Conservation (phyloP, 2,888 invertebrate genomes). For the Eulithis testata region DNA sequence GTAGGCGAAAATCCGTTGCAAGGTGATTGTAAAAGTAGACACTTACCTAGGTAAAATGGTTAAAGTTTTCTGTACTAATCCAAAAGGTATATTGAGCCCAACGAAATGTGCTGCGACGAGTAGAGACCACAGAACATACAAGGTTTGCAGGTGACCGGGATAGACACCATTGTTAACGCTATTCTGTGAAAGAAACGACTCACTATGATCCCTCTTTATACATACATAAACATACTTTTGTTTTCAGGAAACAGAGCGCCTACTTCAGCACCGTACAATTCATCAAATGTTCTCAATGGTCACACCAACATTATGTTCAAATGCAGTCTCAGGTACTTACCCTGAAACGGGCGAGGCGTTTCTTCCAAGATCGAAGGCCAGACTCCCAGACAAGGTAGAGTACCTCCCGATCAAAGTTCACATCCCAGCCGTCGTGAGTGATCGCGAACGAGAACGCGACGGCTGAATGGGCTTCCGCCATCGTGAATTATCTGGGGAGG, state of each 20-base stretch:
- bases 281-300: no score
- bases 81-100: conserved; percentile 92
- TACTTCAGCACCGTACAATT: no score
- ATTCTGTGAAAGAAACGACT: conserved; percentile 86
- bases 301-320: no score
- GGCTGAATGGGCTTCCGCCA: conserved; percentile 99
- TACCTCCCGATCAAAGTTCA: conserved; percentile 98
- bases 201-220: not conserved
- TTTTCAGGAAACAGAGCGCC: no score
- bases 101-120: conserved; percentile 92
- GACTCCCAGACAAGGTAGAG: conserved; percentile 97
- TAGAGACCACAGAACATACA: conserved; percentile 92
- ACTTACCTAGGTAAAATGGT: conserved; percentile 90
- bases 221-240: no score
- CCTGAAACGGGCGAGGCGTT: conserved; percentile 94
- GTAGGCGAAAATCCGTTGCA: not conserved
- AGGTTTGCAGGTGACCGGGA: conserved; percentile 96
- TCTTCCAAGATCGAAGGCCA: conserved; percentile 97
- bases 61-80: conserved; percentile 90
- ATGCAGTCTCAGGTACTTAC: conserved; percentile 81
- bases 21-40: not conserved
- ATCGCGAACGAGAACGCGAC: conserved; percentile 99
- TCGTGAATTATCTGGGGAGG: conserved; percentile 63
- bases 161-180: conserved; percentile 97
- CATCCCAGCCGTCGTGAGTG: conserved; percentile 99